These are phyloP conservation scores for Hiodon alosoides DNA, from an alignment of 2,113 vertebrate genomes.

Conservation along the genomic window DNA sequence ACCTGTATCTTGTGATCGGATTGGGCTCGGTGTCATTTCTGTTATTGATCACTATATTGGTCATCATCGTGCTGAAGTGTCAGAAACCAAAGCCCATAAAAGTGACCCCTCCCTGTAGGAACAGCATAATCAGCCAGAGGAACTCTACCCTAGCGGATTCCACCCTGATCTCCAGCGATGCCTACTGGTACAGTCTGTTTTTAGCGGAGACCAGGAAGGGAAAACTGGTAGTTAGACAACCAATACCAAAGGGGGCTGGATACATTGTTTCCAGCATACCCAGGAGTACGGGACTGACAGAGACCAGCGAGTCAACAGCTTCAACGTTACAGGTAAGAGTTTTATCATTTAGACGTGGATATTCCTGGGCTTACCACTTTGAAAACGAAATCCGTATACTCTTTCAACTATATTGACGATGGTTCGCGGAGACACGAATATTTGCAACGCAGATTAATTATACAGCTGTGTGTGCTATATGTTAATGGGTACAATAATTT, in stretches of 20 bases:
- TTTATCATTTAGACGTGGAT: neutral
- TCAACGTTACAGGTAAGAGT: slow-evolving; percentile 39
- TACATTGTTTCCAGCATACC: slow-evolving; percentile 45
- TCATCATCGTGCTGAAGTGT: slow-evolving; percentile 56
- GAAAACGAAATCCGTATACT: neutral
- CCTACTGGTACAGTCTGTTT: slow-evolving; percentile 45
- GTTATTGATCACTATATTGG: slow-evolving; percentile 60
- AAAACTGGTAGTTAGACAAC: slow-evolving; percentile 43
- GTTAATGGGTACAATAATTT: too few relatives aligned
- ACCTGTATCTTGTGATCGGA: slow-evolving; percentile 59
- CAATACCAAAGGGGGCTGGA: slow-evolving; percentile 38
- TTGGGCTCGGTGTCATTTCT: slow-evolving; percentile 67
- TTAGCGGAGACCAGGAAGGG: slow-evolving; percentile 45
- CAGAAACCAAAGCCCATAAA: slow-evolving; percentile 41
- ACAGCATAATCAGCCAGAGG: slow-evolving; percentile 43
- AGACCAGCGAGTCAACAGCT: slow-evolving; percentile 39
- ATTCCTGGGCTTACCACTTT: neutral
- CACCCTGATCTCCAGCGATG: slow-evolving; percentile 45
- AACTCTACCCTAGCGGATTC: slow-evolving; percentile 44
- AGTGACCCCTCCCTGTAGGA: slow-evolving; percentile 41
- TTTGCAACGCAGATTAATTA: too few relatives aligned
- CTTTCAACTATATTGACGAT: neutral
- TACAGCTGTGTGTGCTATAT: too few relatives aligned
- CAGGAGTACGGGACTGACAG: slow-evolving; percentile 37
- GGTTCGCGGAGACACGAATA: too few relatives aligned